Conservation (phyloP, 2,888 invertebrate genomes). For the Cecidostiba fungosa region DNA sequence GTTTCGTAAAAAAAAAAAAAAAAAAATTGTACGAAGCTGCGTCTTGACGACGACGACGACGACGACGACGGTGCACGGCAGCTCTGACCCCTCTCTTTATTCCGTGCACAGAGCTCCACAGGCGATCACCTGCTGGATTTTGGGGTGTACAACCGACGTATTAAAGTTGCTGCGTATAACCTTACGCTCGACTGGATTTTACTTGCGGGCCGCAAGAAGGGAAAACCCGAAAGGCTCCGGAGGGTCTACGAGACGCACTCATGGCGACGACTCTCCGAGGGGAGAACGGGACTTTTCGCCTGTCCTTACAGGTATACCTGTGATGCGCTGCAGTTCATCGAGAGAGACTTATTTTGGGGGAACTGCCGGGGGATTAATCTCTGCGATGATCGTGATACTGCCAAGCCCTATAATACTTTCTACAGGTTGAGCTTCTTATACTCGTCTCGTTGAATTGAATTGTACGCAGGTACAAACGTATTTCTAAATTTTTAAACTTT, state of each 20-base stretch:
- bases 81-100: slow-evolving; percentile 43
- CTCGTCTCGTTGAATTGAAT: not conserved
- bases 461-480: too few species aligned
- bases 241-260: slow-evolving; percentile 23
- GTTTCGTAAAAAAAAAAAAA: slow-evolving; percentile 34
- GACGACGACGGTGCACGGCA: not conserved
- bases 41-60: slow-evolving; percentile 24
- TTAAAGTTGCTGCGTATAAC: not conserved
- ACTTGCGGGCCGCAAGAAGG: slow-evolving; percentile 1
- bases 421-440: not conserved
- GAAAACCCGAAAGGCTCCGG: not conserved
- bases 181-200: slow-evolving; percentile 8
- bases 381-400: not conserved
- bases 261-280: not conserved
- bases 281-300: slow-evolving; percentile 30
- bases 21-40: slow-evolving; percentile 15
- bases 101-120: not conserved
- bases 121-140: slow-evolving; percentile 57
- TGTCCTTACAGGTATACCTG: not conserved
- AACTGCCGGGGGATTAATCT: not conserved
- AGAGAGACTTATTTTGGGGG: slow-evolving; percentile 6
- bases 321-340: not conserved
- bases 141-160: slow-evolving; percentile 32
- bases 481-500: not conserved
- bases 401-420: not conserved